Conservation (phyloP, 1,140 invertebrate species). For the Adoxophyes honmai region DNA sequence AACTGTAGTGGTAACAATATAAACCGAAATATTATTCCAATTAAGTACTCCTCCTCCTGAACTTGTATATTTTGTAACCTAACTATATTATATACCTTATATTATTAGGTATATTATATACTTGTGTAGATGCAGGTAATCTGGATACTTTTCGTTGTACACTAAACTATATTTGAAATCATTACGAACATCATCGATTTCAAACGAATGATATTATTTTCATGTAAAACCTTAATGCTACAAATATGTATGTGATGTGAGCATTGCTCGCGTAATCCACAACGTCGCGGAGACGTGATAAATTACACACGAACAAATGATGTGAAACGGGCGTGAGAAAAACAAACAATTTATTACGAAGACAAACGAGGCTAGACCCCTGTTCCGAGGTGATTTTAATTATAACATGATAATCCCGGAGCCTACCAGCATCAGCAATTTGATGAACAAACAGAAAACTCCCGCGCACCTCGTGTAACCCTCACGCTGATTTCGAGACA, state of each 20-base stretch:
- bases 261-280: slow-evolving; percentile 52
- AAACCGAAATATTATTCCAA: no score
- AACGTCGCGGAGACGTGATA: slow-evolving; percentile 47
- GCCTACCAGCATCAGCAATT: neutral
- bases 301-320: slow-evolving; percentile 63
- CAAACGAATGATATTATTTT: neutral
- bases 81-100: no score
- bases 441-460: neutral
- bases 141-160: no score
- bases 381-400: slow-evolving; percentile 56
- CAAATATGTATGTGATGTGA: slow-evolving; percentile 27
- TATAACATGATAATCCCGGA: slow-evolving; percentile 33
- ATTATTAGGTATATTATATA: no score
- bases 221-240: slow-evolving; percentile 30
- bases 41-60: no score
- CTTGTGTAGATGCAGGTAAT: no score
- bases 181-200: no score
- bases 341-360: slow-evolving; percentile 66
- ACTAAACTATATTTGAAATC: no score
- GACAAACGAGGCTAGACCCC: slow-evolving; percentile 49
- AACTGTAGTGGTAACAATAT: no score
- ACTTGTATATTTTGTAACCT: no score
- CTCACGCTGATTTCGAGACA: no score
- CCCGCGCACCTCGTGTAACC: no score
- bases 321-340: slow-evolving; percentile 47